phyloP scores from a whole-genome alignment of 1,140 invertebrate species.

The Lycorma delicatula region DNA sequence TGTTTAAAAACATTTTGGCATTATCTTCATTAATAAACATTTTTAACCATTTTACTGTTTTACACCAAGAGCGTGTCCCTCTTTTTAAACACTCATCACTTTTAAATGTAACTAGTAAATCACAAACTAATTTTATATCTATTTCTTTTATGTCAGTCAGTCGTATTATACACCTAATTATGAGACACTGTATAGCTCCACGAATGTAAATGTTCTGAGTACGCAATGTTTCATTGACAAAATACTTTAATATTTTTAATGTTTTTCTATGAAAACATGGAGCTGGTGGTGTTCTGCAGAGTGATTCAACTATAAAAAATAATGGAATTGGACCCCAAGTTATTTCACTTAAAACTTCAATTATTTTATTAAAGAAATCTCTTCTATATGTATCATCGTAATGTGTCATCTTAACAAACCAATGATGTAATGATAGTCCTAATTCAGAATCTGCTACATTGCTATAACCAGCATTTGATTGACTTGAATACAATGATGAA shows the following conservation, averaged over 20 bases:
- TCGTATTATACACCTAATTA: background rate
- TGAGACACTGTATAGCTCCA: background rate
- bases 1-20: too few species aligned
- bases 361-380: background rate
- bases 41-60: background rate
- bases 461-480: background rate
- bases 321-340: constrained; percentile 1
- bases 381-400: background rate
- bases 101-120: background rate
- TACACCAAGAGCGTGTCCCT: background rate
- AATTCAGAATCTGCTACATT: too few species aligned
- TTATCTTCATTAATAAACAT: background rate
- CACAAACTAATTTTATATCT: background rate
- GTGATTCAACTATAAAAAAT: background rate
- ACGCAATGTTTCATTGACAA: background rate
- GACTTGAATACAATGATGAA: background rate
- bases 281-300: background rate
- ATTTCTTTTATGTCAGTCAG: background rate
- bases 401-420: background rate
- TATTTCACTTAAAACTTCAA: background rate
- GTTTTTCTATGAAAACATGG: background rate
- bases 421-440: background rate
- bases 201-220: background rate
- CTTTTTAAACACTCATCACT: background rate
- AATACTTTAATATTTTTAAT: background rate